Conservation (phyloP, 1,140 invertebrate species). For the Anastrepha ludens region DNA sequence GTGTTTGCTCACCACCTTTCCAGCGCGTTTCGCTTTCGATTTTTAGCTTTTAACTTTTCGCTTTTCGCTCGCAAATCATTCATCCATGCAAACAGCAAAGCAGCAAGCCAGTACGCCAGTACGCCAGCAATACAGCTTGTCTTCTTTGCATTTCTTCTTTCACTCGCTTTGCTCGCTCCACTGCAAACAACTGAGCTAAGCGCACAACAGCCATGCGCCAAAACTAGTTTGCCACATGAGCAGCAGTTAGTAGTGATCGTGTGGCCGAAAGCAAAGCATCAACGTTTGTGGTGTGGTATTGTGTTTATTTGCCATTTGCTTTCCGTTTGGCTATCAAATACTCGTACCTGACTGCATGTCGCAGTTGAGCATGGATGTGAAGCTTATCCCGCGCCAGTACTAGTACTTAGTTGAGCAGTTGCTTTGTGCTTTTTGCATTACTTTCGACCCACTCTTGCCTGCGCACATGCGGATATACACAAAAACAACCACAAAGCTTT, state of each 20-base stretch:
- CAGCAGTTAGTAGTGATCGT: not conserved
- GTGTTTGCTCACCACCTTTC: not conserved
- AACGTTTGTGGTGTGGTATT: not conserved
- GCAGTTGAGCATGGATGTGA: not conserved
- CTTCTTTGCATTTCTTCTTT: constrained; percentile 41
- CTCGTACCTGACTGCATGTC: not conserved
- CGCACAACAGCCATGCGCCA: not conserved
- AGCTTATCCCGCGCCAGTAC: not conserved
- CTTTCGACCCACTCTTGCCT: not conserved
- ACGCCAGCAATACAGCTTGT: not conserved
- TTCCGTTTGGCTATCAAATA: not conserved
- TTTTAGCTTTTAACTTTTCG: not conserved
- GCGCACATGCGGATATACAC: too few relatives aligned
- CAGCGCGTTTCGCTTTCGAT: constrained; percentile 28
- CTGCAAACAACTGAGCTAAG: not conserved
- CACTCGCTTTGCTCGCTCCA: constrained; percentile 25
- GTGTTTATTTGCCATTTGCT: not conserved
- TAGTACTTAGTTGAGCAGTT: not conserved
- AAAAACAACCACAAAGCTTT: too few relatives aligned
- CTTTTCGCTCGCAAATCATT: constrained; percentile 2
- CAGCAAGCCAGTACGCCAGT: not conserved
- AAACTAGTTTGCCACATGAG: not conserved
- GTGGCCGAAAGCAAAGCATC: not conserved
- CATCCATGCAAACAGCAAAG: not conserved
- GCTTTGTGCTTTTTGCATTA: not conserved